A percentile compares a stretch with the other conserved stretches of the same genome.
Conservation (phyloP, 2,888 invertebrate species). For the Bugulina stolonifera region DNA sequence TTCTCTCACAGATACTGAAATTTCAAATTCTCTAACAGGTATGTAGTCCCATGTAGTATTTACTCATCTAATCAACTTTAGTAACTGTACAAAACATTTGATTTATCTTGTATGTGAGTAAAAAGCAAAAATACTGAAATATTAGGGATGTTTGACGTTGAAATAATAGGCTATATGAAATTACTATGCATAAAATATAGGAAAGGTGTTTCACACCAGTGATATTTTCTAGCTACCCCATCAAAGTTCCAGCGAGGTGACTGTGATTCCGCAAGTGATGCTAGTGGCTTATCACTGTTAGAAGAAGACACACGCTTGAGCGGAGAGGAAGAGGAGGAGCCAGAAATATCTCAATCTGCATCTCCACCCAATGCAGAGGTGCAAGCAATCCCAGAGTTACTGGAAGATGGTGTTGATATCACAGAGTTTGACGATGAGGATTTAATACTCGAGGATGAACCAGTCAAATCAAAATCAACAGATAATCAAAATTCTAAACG, state of each 20-base stretch:
- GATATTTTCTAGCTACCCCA: conserved; percentile 28
- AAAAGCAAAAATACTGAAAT: no score
- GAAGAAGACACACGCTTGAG: not conserved
- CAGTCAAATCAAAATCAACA: no score
- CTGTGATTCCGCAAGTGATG: conserved; percentile 30
- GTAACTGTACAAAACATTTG: no score
- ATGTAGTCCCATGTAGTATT: no score
- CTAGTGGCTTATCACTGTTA: not conserved
- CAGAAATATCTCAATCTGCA: not conserved
- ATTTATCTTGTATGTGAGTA: no score
- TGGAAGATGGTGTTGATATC: not conserved
- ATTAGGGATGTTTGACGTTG: no score
- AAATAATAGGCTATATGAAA: no score
- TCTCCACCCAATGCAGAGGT: not conserved
- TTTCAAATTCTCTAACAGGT: no score
- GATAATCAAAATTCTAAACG: not conserved
- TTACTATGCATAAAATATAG: no score
- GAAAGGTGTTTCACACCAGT: no score
- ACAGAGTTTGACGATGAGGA: conserved; percentile 24
- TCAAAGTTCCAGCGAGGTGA: conserved; percentile 40
- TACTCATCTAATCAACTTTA: no score
- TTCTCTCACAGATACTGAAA: no score
- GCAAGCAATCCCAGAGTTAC: not conserved
- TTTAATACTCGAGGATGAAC: conserved; percentile 1
- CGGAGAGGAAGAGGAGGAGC: not conserved